These are phyloP conservation scores for Loxodonta africana DNA, from an alignment of 2,113 vertebrate genomes.

Conservation along the genomic window DNA sequence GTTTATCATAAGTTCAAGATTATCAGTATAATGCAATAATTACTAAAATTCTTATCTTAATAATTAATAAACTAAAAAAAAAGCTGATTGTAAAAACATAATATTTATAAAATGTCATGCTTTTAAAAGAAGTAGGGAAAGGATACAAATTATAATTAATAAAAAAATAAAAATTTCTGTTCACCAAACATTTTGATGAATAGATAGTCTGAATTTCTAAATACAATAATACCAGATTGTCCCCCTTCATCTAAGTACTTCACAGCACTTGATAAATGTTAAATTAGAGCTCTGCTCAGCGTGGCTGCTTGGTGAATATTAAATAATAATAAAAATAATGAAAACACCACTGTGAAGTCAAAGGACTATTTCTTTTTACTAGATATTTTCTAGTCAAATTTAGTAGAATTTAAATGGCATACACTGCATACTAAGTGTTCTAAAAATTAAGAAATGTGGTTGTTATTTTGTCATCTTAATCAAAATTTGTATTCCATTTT, in stretches of 20 bases:
- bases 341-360: slow-evolving; percentile 76
- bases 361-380: slow-evolving; percentile 84
- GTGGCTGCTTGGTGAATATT: slow-evolving; percentile 69
- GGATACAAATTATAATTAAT: slow-evolving; percentile 81
- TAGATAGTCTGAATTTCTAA: slow-evolving; percentile 83
- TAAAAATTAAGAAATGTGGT: slow-evolving; percentile 63
- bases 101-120: slow-evolving; percentile 75
- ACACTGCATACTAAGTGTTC: neutral
- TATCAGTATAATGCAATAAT: neutral
- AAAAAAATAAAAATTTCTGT: slow-evolving; percentile 75
- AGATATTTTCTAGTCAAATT: slow-evolving; percentile 63
- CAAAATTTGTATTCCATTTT: slow-evolving; percentile 78
- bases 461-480: slow-evolving; percentile 68
- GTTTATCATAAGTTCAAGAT: neutral
- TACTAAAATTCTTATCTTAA: slow-evolving; percentile 14
- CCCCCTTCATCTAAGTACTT: slow-evolving; percentile 59
- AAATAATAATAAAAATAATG: slow-evolving; percentile 81
- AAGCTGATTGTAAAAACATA: slow-evolving; percentile 72
- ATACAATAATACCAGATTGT: slow-evolving; percentile 53
- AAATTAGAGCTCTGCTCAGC: slow-evolving; percentile 73
- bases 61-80: slow-evolving; percentile 75
- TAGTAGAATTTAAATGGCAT: slow-evolving; percentile 72
- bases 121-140: slow-evolving; percentile 83
- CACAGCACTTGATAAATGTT: slow-evolving; percentile 67
- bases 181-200: slow-evolving; percentile 82